Evolutionary conservation across 2,797 vertebrate species (phyloP).

Genomic region (Serranus cabrilla): DNA sequence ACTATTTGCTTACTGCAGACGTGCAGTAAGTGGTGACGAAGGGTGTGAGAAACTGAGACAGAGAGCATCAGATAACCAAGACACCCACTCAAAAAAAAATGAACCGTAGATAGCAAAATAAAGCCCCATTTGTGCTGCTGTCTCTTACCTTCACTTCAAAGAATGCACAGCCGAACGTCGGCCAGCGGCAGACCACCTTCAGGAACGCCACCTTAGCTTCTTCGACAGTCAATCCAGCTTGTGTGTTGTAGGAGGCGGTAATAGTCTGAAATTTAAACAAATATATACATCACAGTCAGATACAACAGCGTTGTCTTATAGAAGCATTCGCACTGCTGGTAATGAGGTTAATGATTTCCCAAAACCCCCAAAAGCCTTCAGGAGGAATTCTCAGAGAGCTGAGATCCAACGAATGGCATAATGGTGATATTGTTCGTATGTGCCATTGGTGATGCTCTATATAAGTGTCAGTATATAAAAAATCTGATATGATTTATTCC

Average conservation of each 20-base stretch:
- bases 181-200: slow-evolving; percentile 91
- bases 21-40: background rate
- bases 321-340: slow-evolving; percentile 9
- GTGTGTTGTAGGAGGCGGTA: slow-evolving; percentile 85
- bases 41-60: background rate
- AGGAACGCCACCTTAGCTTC: slow-evolving; percentile 93
- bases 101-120: background rate
- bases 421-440: slow-evolving; percentile 46
- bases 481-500: background rate
- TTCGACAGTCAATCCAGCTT: slow-evolving; percentile 85
- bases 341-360: slow-evolving; percentile 51
- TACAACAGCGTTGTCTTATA: background rate
- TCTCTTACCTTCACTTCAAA: slow-evolving; percentile 94
- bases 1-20: slow-evolving; percentile 1
- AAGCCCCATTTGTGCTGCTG: background rate
- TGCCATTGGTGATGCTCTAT: background rate
- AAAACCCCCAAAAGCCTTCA: slow-evolving; percentile 33
- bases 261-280: slow-evolving; percentile 84
- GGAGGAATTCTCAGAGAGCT: slow-evolving; percentile 28
- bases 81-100: background rate
- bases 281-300: background rate
- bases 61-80: slow-evolving; percentile 29
- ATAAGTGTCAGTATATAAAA: background rate
- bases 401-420: slow-evolving; percentile 26
- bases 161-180: slow-evolving; percentile 96